Conservation (phyloP, 2,888 invertebrate genomes). For the Pollenia griseotomentosa region DNA sequence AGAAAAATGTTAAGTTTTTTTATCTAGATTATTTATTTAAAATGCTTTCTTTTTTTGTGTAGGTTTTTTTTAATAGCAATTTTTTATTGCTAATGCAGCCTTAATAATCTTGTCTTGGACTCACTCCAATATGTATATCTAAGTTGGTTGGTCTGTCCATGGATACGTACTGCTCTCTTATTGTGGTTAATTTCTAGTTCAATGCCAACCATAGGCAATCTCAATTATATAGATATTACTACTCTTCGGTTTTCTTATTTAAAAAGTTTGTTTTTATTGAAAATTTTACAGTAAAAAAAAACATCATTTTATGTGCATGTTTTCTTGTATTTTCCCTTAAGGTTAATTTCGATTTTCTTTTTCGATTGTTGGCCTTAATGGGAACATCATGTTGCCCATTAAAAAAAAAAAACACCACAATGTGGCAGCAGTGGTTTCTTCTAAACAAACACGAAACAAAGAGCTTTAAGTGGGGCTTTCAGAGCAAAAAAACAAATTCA, state of each 20-base stretch:
- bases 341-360: constrained; percentile 61
- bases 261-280: neutral
- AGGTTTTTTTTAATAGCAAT: neutral
- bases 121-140: neutral
- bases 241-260: neutral
- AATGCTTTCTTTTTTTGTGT: constrained; percentile 50
- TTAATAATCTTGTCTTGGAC: constrained; percentile 33
- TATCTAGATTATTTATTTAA: constrained; percentile 56
- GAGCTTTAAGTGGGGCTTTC: constrained; percentile 26
- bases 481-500: neutral
- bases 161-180: neutral
- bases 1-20: constrained; percentile 30
- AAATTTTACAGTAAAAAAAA: constrained; percentile 2
- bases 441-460: constrained; percentile 41
- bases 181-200: constrained; percentile 64
- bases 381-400: constrained; percentile 14
- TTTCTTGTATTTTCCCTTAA: constrained; percentile 53
- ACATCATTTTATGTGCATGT: constrained; percentile 10
- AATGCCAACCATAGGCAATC: constrained; percentile 58
- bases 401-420: neutral
- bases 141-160: neutral
- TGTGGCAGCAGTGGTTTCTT: constrained; percentile 12
- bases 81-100: constrained; percentile 32
- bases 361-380: constrained; percentile 48
- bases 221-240: constrained; percentile 50